Evolutionary conservation across 2,797 vertebrate species (phyloP), one percentile per base, ranked within the genome.

Genomic region (Tangara arthus): DNA sequence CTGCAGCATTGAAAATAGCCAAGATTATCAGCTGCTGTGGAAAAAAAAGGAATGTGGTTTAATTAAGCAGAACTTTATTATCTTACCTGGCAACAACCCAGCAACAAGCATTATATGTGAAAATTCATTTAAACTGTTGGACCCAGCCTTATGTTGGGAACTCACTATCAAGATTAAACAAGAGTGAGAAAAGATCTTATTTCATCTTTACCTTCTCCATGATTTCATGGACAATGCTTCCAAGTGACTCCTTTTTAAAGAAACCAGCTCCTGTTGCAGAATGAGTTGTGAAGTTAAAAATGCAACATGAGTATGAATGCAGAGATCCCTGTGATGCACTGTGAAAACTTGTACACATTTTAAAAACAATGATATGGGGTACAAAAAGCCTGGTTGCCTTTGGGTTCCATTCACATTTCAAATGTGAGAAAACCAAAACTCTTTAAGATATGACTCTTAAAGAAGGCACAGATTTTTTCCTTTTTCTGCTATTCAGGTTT

Each of bases 21-120:
- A 53, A 90, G 78, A 56, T 55, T 53, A 57, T 66, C 39, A 82
- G 39, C 28, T 2, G 0, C 41, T 89, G 57, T 61, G 56, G 79
- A 26, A 57, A 59, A 70, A 65, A 63, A 83, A 73, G 24, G 77
- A 90, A 87, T 64, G 90, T 53, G 15, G 26, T 92, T 96, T 91
- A 95, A 95, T 93, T 87, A 96, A 89, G 47, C 41, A 65, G 44
- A 88, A 70, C 35, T 63, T 63, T 94, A 23, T 93, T 91, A 93
- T 84, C 92, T 84, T 84, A 76, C n/a, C 73, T 90, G 90, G 73
- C 77, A 93, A 7, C 59, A 84, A 44, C 12, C 70, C 77, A 76
- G 28, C 63, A 90, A 70, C 41, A 82, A 89, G 23, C 23, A 35
- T 79, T 79, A 20, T 30, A 22, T 53, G 15, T 89, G 7, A 20